Percentiles rank a stretch among this genome's conserved stretches.
Evolutionary conservation across 2,113 vertebrate genomes (phyloP).

Genomic region (Ellobius talpinus): DNA sequence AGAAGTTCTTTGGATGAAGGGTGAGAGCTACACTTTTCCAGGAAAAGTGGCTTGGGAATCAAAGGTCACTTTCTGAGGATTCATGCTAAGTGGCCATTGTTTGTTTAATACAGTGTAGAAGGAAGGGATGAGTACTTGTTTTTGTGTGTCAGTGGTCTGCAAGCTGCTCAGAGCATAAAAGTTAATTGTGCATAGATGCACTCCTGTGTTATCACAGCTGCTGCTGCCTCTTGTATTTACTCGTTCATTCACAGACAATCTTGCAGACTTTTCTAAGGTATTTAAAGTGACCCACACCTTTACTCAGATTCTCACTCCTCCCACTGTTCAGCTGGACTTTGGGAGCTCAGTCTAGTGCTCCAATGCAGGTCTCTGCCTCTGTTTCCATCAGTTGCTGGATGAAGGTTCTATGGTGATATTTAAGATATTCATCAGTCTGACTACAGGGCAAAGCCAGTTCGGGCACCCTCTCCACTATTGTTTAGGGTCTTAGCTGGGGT

Average conservation of each 20-base stretch:
- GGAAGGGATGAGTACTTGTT: background rate
- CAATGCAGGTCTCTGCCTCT: too few species aligned
- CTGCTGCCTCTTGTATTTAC: background rate
- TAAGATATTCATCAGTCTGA: too few species aligned
- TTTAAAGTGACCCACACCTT: background rate
- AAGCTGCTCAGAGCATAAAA: background rate
- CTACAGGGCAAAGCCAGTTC: too few species aligned
- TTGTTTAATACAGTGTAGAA: background rate
- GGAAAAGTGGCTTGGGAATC: background rate
- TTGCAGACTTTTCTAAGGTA: background rate
- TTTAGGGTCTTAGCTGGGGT: too few species aligned
- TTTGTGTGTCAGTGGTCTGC: background rate
- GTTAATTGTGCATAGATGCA: background rate
- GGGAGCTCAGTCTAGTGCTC: too few species aligned
- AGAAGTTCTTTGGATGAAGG: background rate
- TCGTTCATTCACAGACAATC: background rate
- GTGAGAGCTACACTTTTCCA: background rate
- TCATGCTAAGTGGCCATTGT: background rate
- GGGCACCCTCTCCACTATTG: too few species aligned
- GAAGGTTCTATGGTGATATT: too few species aligned
- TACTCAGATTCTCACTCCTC: too few species aligned
- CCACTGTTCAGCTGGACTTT: too few species aligned
- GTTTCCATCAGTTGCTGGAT: too few species aligned
- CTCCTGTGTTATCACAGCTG: background rate
- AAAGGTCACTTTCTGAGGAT: background rate